Base-by-base conservation (phyloP, 2,888 invertebrate genomes). In the Abscondita cerata region DNA sequence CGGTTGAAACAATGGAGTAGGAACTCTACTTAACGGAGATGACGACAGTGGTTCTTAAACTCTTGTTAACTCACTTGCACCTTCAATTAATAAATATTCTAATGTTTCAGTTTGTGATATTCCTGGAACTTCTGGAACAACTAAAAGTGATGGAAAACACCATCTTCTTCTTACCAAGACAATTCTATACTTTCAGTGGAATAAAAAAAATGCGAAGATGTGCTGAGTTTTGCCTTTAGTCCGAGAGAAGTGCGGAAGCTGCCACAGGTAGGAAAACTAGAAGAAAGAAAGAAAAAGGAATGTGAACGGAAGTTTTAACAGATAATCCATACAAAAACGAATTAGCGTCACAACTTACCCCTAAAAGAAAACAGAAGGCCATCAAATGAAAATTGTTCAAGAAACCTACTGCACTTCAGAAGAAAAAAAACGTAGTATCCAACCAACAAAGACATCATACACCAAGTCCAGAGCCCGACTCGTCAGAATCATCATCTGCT, bases 401-500 rank as follows among this genome's bases (percentile, higher is more conserved):
- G 13, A 40, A 40, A 8, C 8, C 13, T 13, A 5, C 40, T 40
- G 40, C 40, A 40, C 40, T 13, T 40, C 12, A 40, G 13, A 40
- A 40, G 40, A 40, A 40, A 12, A 40, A 40, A 40, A 12, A 40
- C n/a, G 40, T 40, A 8, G 40, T 5, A 15, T 12, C 40, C 16
- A 40, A 40, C 12, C 25, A 25, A 25, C 40, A 40, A 40, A 40
- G 13, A 13, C 11, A 40, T 13, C 8, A 2, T 13, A 40, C 40
- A 40, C 13, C 40, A 12, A 40, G 40, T 40, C 11, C 40, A 9
- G 40, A 40, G 16, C 40, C 40, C 1, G 12, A 40, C 16, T 40
- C 40, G 40, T 40, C 40, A 40, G 40, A 40, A 40, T 40, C 40
- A 40, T 40, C 40, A 12, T 12, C 15, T 40, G 13, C 12, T 12